Evolutionary conservation across 2,113 vertebrate species (phyloP).

Genomic region (Rattus norvegicus): GRCr8 NC_086021.1:130892001-130892500

Average conservation of each 20-base stretch:
- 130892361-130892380: not conserved
- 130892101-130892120: not conserved
- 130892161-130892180: not conserved
- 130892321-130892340: not conserved
- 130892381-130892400: not conserved
- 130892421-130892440: not conserved
- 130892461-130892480: not conserved
- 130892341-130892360: not conserved
- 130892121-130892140: not conserved
- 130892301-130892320: not conserved
- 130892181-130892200: not conserved
- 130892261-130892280: not conserved
- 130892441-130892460: not conserved
- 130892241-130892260: not conserved
- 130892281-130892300: not conserved
- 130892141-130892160: not conserved
- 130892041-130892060: slow-evolving; percentile 6
- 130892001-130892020: not conserved
- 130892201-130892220: not conserved
- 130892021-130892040: not conserved
- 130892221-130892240: not conserved
- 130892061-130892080: not conserved
- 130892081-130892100: not conserved
- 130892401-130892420: not conserved
- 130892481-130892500: not conserved